Conservation (phyloP, 2,888 invertebrate species). For the Volucella bombylans region DNA sequence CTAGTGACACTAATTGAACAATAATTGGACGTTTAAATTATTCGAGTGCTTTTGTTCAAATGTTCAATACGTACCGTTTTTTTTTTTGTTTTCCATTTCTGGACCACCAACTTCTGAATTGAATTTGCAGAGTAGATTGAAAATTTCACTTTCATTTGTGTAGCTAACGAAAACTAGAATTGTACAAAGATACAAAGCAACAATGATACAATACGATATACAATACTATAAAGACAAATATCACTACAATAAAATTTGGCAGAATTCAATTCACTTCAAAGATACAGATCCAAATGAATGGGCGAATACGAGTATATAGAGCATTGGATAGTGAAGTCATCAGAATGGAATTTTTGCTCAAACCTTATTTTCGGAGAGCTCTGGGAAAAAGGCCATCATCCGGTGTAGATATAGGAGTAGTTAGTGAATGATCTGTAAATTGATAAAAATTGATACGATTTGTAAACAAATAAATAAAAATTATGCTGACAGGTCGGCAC, state of each 20-base stretch:
- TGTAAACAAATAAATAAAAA: not conserved
- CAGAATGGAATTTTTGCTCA: slow-evolving; percentile 33
- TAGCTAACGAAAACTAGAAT: slow-evolving; percentile 23
- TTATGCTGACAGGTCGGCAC: not conserved
- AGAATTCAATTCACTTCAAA: slow-evolving; percentile 21
- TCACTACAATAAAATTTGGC: slow-evolving; percentile 29
- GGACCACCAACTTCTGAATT: slow-evolving; percentile 25
- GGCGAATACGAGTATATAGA: slow-evolving; percentile 9
- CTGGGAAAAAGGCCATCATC: slow-evolving; percentile 22
- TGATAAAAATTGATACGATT: not conserved
- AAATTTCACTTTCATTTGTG: slow-evolving; percentile 25
- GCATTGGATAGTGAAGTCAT: slow-evolving; percentile 45
- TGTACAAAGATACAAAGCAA: slow-evolving; percentile 27
- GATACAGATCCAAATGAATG: not conserved
- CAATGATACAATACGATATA: slow-evolving; percentile 8
- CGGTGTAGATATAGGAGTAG: slow-evolving; percentile 15
- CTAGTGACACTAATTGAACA: slow-evolving; percentile 71
- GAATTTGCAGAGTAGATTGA: slow-evolving; percentile 54
- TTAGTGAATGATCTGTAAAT: not conserved
- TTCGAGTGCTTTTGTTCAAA: slow-evolving; percentile 43
- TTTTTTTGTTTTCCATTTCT: slow-evolving; percentile 1
- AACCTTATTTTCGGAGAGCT: slow-evolving; percentile 12
- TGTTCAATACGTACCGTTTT: slow-evolving; percentile 19
- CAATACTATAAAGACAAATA: not conserved
- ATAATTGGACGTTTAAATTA: slow-evolving; percentile 65